phyloP scores from a whole-genome alignment of 2,888 invertebrate species.

The Antheraea assamensis region DNA sequence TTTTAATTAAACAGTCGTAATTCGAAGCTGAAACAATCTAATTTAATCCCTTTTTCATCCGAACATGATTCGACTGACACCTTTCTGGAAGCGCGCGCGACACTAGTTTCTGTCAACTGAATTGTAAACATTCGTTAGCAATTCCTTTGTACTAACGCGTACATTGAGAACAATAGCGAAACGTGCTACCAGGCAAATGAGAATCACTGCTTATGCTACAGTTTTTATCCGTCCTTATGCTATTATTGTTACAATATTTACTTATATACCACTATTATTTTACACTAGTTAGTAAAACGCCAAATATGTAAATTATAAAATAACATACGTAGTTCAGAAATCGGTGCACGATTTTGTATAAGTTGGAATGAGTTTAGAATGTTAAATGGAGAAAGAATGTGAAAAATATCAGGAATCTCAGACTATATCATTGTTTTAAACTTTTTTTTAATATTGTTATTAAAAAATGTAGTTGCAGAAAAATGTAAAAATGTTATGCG shows the following conservation, averaged over 20 bases:
- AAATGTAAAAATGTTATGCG: too few species aligned
- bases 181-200: not conserved
- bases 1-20: not conserved
- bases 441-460: too few species aligned
- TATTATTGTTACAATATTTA: not conserved
- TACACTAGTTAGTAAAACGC: too few species aligned
- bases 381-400: too few species aligned
- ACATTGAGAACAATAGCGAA: not conserved
- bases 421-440: too few species aligned
- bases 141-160: constrained; percentile 48
- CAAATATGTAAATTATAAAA: too few species aligned
- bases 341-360: too few species aligned
- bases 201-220: not conserved
- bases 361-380: too few species aligned
- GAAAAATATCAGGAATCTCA: too few species aligned
- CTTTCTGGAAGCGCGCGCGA: constrained; percentile 23
- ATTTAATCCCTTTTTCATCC: not conserved
- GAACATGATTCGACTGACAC: not conserved
- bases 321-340: too few species aligned
- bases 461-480: too few species aligned
- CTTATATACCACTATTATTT: too few species aligned
- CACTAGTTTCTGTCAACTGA: constrained; percentile 43
- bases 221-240: not conserved
- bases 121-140: constrained; percentile 58
- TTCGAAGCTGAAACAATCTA: not conserved